Evolutionary conservation across 2,888 invertebrate genomes (phyloP).

Genomic region (Drosophila sordidula): DNA sequence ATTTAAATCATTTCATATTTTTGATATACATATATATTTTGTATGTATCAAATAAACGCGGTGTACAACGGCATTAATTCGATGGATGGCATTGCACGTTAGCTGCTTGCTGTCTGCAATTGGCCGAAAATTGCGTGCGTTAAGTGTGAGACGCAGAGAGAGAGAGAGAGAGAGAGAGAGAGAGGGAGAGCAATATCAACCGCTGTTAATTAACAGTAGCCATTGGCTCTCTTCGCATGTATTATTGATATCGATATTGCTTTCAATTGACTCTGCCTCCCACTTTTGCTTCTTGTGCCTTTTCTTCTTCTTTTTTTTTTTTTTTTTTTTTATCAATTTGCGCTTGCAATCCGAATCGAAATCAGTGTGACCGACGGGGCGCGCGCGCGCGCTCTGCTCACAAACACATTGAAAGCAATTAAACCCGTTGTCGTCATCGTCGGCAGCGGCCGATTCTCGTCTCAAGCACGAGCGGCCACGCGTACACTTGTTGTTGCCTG

Average conservation of each 20-base stretch:
- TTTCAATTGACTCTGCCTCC: conserved; percentile 33
- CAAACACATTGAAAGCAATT: conserved; percentile 67
- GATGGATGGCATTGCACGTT: conserved; percentile 1
- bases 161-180: background rate
- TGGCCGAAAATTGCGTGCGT: conserved; percentile 25
- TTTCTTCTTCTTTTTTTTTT: background rate
- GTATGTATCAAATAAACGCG: too few species aligned
- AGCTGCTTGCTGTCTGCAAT: conserved; percentile 41
- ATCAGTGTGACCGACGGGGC: conserved; percentile 38
- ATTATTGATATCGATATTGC: conserved; percentile 48
- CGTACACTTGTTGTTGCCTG: conserved; percentile 64
- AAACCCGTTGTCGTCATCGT: conserved; percentile 65
- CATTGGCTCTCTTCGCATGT: conserved; percentile 13
- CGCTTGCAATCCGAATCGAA: conserved; percentile 64
- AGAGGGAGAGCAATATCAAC: conserved; percentile 1
- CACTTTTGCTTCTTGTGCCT: conserved; percentile 1
- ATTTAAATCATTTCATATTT: background rate
- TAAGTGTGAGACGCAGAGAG: background rate
- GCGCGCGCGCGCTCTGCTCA: conserved; percentile 54
- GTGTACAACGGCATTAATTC: background rate
- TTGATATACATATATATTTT: background rate
- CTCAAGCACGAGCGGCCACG: conserved; percentile 60
- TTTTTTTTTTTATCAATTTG: conserved; percentile 60
- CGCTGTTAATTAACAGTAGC: conserved; percentile 35
- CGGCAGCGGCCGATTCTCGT: conserved; percentile 30